Conservation (phyloP, 2,888 invertebrate species). For the Onchidella celtica region DNA sequence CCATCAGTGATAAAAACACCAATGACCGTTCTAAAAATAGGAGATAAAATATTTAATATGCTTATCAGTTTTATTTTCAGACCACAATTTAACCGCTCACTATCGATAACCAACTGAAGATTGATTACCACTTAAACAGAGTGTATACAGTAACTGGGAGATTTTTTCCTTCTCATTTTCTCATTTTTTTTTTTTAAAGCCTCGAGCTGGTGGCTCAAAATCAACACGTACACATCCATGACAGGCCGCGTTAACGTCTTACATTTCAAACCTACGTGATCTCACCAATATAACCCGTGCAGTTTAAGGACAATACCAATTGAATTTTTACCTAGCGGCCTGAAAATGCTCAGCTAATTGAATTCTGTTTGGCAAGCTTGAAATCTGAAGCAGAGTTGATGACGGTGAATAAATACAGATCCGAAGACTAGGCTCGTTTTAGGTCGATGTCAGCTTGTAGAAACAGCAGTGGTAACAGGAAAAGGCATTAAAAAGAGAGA, state of each 20-base stretch:
- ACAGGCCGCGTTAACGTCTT: background rate
- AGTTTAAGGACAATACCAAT: slow-evolving; percentile 22
- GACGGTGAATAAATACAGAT: slow-evolving; percentile 35
- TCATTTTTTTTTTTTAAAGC: background rate
- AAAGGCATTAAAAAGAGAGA: too few relatives aligned
- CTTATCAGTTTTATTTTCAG: too few relatives aligned
- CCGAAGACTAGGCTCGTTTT: slow-evolving; percentile 6
- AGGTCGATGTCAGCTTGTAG: background rate
- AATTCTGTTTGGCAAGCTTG: slow-evolving; percentile 40
- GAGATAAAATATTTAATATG: too few relatives aligned
- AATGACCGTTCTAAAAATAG: too few relatives aligned
- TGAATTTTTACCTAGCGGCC: slow-evolving; percentile 34
- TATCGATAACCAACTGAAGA: background rate
- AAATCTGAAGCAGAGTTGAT: slow-evolving; percentile 36
- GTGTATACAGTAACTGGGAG: background rate
- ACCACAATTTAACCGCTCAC: background rate
- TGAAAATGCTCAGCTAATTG: slow-evolving; percentile 29
- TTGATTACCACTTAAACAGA: background rate
- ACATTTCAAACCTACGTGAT: slow-evolving; percentile 23
- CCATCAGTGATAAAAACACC: too few relatives aligned
- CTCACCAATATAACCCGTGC: slow-evolving; percentile 8
- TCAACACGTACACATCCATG: slow-evolving; percentile 7
- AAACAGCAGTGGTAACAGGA: too few relatives aligned
- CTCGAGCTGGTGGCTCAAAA: background rate
- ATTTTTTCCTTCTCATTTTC: background rate